Percentiles rank a stretch among this genome's conserved stretches.
Evolutionary conservation across 2,888 invertebrate species (phyloP).

Genomic region (Isotomurus palustris): DNA sequence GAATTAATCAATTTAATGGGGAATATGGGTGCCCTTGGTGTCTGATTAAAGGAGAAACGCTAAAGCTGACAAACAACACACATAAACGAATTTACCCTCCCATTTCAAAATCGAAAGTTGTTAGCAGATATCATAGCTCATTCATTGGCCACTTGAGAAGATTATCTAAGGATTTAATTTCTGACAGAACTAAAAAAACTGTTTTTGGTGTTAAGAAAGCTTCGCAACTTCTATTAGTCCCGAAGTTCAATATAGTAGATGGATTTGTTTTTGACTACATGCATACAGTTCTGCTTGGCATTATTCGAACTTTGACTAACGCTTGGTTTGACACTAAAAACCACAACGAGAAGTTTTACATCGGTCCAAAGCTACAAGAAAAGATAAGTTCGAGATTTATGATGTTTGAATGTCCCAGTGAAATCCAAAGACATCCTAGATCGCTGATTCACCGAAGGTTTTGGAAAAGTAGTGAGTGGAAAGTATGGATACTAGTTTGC

Average conservation of each 20-base stretch:
- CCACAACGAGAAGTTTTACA: constrained; percentile 14
- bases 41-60: constrained; percentile 11
- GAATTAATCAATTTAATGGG: constrained; percentile 29
- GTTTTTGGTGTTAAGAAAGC: constrained; percentile 18
- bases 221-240: constrained; percentile 17
- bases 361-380: constrained; percentile 16
- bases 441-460: constrained; percentile 2
- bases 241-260: constrained; percentile 29
- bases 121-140: background rate
- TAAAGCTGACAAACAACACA: background rate
- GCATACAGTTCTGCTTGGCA: constrained; percentile 27
- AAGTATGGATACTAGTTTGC: constrained; percentile 32
- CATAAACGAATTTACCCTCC: background rate
- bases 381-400: constrained; percentile 15
- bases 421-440: constrained; percentile 10
- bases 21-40: constrained; percentile 30
- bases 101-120: background rate
- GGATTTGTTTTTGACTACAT: constrained; percentile 32
- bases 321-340: constrained; percentile 23
- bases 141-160: background rate
- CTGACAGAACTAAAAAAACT: background rate
- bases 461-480: constrained; percentile 38
- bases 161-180: background rate
- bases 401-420: constrained; percentile 13
- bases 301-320: constrained; percentile 14